A percentile compares a stretch with the other conserved stretches of the same genome.
Conservation (phyloP, 2,797 vertebrate species). For the Halcyon chelicuti region DNA sequence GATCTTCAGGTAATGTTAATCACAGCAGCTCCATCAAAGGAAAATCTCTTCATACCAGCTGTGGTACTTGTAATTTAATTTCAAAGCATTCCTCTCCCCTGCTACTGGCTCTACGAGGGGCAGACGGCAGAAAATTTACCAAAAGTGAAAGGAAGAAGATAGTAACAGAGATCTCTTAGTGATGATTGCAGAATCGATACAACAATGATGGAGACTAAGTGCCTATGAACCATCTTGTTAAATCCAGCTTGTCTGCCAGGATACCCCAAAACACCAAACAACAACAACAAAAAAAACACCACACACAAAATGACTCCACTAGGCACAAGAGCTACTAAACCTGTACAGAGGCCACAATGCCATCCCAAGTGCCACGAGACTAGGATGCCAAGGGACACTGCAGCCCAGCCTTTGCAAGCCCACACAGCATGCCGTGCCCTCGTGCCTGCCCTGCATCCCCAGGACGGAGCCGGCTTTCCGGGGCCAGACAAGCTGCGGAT, state of each 20-base stretch:
- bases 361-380: not conserved
- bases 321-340: not conserved
- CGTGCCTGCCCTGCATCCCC: rapidly evolving
- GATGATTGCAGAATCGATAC: not conserved
- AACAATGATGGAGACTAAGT: rapidly evolving
- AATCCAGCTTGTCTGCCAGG: not conserved
- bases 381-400: not conserved
- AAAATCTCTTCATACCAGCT: not conserved
- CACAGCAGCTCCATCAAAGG: not conserved
- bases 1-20: not conserved
- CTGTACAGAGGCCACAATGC: not conserved
- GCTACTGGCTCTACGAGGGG: not conserved
- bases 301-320: not conserved
- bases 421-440: rapidly evolving
- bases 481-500: not conserved
- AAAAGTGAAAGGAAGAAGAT: not conserved
- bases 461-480: not conserved
- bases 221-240: not conserved
- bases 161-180: not conserved
- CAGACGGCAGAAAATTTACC: not conserved
- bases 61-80: not conserved
- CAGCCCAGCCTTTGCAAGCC: conserved; percentile 4
- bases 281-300: not conserved
- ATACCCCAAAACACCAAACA: not conserved
- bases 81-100: not conserved